Base-by-base conservation (phyloP, 2,888 invertebrate species). In the Arrhopalites spinosus region DNA sequence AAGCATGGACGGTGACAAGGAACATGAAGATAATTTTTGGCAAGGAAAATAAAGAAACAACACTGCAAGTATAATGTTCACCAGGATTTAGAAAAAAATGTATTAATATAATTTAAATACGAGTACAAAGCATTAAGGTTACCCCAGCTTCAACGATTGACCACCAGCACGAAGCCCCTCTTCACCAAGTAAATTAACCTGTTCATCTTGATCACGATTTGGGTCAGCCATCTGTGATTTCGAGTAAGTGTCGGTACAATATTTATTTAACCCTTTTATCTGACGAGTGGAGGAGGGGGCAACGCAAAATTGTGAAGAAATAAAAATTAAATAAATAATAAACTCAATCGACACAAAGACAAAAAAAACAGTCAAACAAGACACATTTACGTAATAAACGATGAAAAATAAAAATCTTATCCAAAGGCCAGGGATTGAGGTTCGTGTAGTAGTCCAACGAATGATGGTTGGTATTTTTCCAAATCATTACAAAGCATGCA, bases 101-200 rank as follows among this genome's bases (percentile, higher is more conserved):
- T 36, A 36, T 36, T n/a, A n/a, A 36, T 36, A 36, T 36, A 3
- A 36, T 36, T 3, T 36, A 36, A 36, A 36, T n/a, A n/a, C n/a
- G 11, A 36, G 36, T 36, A 36, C 36, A 36, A 36, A 36, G 36
- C 36, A 36, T 36, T 36, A 3, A 36, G 63, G n/a, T 93, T 94
- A 97, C 97, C 97, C 97, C 88, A 97, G 90, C 89, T 96, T 96
- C 87, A 96, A 92, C 88, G 95, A 94, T 90, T 96, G 96, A 88
- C 96, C 96, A 87, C 94, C 94, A 86, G 95, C 94, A 87, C 93
- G 91, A 86, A 95, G 92, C 86, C 93, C 94, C 89, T 97, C 97
- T 88, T 97, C 97, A 87, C 96, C 96, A 86, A 98, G 91, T 86
- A 98, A 91, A 84, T 95, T 95, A 86, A 95, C 93, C 88, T 95